Base-by-base conservation (phyloP, 2,797 vertebrate species). In the Xenentodon cancila region DNA sequence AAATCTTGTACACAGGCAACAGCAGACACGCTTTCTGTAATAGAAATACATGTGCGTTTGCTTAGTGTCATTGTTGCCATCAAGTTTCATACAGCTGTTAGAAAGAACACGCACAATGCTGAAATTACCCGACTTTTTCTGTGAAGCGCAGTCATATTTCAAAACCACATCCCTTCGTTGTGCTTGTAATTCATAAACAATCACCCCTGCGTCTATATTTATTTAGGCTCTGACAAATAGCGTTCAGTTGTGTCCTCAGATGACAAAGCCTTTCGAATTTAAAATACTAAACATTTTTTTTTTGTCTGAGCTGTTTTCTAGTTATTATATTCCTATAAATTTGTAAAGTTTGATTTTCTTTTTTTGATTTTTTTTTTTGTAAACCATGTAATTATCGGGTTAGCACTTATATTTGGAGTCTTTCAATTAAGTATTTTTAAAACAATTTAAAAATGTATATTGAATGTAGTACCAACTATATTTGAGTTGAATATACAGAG, bases 1-100 rank as follows among this genome's bases (percentile, higher is more conserved):
- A 51, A 64, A 77, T 73, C 54, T 70, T 75, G 73, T 63, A 79
- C 7, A 42, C 75, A 51, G 66, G 64, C 27, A 5, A 69, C 75
- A 59, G 21, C 61, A 81, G 70, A 73, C 77, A 79, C 4, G 25
- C 58, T 71, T 32, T 55, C 51, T 44, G 43, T 56, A 68, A 43
- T 9, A 9, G 55, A 56, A 79, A 73, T 68, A 48, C 56, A 69
- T 32, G 68, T 81, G 73, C 16, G 5, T 58, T 58, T 71, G 53
- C 65, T 68, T 16, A 22, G 46, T 20, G 25, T 73, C 47, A 66
- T 60, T 79, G 71, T 63, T 66, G 20, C 53, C 25, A 22, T 44
- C 42, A 51, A 63, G 56, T 65, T 64, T 73, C 52, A 63, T 59
- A 52, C 40, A 56, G 42, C 53, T 73, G 48, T 60, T 60, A 55